Evolutionary conservation across 2,113 vertebrate species (phyloP).

Genomic region (Morone chrysops): DNA sequence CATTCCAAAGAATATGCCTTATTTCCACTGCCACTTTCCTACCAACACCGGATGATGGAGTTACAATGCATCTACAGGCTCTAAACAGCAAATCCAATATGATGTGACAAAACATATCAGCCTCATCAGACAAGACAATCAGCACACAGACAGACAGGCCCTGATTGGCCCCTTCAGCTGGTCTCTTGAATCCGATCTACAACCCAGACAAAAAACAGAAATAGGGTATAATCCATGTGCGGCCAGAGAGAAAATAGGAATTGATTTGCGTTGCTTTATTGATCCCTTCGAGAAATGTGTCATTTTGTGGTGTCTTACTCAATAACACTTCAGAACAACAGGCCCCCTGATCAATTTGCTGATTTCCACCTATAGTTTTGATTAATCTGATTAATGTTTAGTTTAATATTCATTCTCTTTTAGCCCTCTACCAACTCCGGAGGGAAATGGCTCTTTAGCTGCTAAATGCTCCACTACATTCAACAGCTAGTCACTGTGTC

Average conservation of each 20-base stretch:
- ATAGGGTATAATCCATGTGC: neutral
- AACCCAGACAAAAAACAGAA: neutral
- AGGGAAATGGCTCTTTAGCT: neutral
- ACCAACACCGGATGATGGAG: neutral
- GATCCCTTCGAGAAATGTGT: neutral
- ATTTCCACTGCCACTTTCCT: neutral
- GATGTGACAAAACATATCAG: constrained; percentile 6
- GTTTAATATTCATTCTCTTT: neutral
- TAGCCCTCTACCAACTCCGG: neutral
- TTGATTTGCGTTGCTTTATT: constrained; percentile 1
- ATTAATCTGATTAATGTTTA: no score
- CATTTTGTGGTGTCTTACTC: neutral
- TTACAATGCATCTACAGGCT: neutral
- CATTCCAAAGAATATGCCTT: neutral
- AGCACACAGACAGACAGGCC: neutral
- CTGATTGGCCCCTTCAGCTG: constrained; percentile 25
- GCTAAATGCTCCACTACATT: neutral
- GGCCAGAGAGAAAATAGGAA: constrained; percentile 15
- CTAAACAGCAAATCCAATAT: neutral
- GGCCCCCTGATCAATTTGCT: neutral
- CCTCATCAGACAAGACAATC: constrained; percentile 35
- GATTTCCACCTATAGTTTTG: neutral
- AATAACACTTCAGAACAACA: constrained; percentile 1
- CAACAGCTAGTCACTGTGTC: neutral
- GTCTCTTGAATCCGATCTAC: neutral